Evolutionary conservation across 2,888 invertebrate genomes (phyloP).

Genomic region (Trissoscelio sp.): DNA sequence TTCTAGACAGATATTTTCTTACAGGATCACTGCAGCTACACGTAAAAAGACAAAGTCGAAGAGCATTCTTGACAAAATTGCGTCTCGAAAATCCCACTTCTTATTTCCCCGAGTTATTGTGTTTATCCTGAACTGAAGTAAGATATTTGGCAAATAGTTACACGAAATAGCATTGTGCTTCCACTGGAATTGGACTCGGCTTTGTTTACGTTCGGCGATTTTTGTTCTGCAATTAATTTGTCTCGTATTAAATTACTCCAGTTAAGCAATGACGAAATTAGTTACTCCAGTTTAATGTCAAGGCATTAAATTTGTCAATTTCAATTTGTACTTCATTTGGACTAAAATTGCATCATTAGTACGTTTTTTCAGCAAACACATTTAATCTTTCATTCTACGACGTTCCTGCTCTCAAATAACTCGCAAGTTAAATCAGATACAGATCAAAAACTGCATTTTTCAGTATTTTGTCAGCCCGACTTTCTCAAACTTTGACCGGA

Average conservation of each 20-base stretch:
- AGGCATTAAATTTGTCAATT: too few species aligned
- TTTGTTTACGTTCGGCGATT: not conserved
- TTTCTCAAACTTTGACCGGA: slow-evolving; percentile 39
- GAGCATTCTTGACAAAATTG: slow-evolving; percentile 31
- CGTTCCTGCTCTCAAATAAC: slow-evolving; percentile 1
- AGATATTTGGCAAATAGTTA: slow-evolving; percentile 24
- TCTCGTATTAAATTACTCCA: too few species aligned
- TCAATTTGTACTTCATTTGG: too few species aligned
- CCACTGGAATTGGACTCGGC: slow-evolving; percentile 9
- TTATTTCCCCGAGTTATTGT: slow-evolving; percentile 36
- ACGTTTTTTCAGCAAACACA: not conserved
- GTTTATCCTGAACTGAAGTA: slow-evolving; percentile 19
- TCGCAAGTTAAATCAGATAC: slow-evolving; percentile 30
- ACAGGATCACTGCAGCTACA: slow-evolving; percentile 26
- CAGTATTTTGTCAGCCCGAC: slow-evolving; percentile 26
- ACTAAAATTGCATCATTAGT: too few species aligned
- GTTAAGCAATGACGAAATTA: too few species aligned
- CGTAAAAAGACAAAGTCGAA: slow-evolving; percentile 33
- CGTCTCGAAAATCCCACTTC: slow-evolving; percentile 14
- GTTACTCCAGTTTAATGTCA: too few species aligned
- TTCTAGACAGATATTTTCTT: slow-evolving; percentile 45
- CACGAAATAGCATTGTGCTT: too few species aligned
- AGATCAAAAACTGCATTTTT: slow-evolving; percentile 51
- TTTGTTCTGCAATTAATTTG: too few species aligned
- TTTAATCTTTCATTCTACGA: slow-evolving; percentile 14